Percentiles rank a stretch among this genome's conserved stretches.
These are phyloP conservation scores for Stercorarius parasiticus DNA, from an alignment of 2,113 vertebrate species.

Conservation along the genomic window DNA sequence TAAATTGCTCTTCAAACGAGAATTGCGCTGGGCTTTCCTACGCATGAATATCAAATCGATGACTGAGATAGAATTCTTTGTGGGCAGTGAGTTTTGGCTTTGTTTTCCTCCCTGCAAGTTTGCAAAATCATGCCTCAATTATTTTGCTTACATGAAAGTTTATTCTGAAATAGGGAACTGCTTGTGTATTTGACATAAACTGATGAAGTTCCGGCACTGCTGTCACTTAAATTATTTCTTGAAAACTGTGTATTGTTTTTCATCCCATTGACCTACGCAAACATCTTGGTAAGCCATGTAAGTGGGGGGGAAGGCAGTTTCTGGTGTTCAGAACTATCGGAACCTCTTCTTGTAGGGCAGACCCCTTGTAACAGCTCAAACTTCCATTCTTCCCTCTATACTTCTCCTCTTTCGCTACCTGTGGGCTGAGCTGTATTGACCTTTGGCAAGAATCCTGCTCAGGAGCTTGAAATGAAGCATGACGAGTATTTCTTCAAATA, in stretches of 20 bases:
- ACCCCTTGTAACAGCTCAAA: background rate
- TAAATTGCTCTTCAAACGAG: background rate
- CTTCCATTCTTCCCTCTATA: background rate
- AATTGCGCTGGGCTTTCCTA: background rate
- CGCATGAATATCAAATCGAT: fast-evolving
- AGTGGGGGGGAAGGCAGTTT: background rate
- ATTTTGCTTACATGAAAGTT: background rate
- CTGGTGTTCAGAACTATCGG: background rate
- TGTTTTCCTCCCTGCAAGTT: background rate
- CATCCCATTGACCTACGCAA: background rate
- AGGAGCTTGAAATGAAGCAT: background rate
- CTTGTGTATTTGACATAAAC: background rate
- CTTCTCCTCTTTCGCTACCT: background rate
- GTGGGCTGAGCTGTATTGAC: background rate
- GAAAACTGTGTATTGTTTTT: background rate
- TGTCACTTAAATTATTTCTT: background rate
- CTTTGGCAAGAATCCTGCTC: background rate
- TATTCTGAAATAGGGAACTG: background rate
- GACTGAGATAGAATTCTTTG: background rate
- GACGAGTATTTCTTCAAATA: background rate
- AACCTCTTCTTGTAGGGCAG: background rate
- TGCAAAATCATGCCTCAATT: background rate
- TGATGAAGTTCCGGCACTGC: background rate
- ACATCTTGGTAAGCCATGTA: fast-evolving
- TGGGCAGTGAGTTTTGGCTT: background rate